Base-by-base conservation (phyloP, 2,113 vertebrate species). In the Mus pahari region DNA sequence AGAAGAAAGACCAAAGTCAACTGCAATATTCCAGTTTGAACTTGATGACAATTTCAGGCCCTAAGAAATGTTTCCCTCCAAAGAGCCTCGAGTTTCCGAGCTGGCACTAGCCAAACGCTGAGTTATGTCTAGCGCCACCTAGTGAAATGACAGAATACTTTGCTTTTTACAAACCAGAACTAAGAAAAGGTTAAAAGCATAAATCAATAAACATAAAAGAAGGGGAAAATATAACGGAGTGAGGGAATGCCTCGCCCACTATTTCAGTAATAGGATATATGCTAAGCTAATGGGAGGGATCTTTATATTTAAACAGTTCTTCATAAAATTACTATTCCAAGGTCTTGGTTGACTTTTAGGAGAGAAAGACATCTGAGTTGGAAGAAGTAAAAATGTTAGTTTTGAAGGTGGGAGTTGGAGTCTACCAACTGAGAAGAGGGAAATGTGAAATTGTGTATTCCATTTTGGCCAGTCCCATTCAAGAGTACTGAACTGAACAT, bases 101-200 rank as follows among this genome's bases (percentile, higher is more conserved):
- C 45, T 91, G 58, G 92, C 36, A 75, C 33, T 88, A n/a, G 22
- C 22, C 58, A 58, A 68, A 78, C 3, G 86, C 70, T 9, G 1
- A 92, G 13, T 83, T 95, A 89, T 48, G 82, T 97, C 93, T 36
- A 98, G 97, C 97, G 97, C 96, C 98, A 97, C 97, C 97, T 98
- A 98, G 93, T 96, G 96, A 97, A 91, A 62, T 55, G 36, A 92
- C 55, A 90, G 93, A 92, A 97, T 74, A 7, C 7, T 58, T 60
- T 26, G 8, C 20, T 53, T 93, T 66, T 53, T 53, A n/a, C 64
- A 93, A 96, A 45, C 22, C 14, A 5, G 96, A 93, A 90, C 33
- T 83, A 55, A 94, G 73, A 79, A 87, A 89, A 89, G 20, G 73
- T 91, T 97, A 83, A 91, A 91, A 95, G 48, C 31, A 53, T 50